phyloP scores from a whole-genome alignment of 2,797 vertebrate genomes.

The Sebastes wilsoni region DNA sequence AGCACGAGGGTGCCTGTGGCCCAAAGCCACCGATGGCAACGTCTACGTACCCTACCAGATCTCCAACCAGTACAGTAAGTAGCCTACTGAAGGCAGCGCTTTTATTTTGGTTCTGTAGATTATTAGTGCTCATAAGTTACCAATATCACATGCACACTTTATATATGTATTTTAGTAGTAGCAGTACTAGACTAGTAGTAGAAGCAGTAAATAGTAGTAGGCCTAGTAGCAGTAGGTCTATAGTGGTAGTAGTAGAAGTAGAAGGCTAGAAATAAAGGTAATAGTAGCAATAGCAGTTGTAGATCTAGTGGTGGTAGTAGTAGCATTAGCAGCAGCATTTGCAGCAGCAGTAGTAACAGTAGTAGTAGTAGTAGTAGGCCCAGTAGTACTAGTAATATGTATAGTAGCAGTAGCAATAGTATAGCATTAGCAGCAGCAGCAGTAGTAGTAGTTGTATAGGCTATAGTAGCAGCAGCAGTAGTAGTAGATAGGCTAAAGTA shows the following conservation, averaged over 20 bases:
- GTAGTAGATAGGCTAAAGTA: neutral
- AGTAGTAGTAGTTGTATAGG: no score
- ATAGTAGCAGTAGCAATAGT: no score
- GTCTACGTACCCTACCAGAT: slow-evolving; percentile 74
- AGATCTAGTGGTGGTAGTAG: neutral
- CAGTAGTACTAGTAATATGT: no score
- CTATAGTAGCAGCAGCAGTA: no score
- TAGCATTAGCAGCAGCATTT: no score
- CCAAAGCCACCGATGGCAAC: slow-evolving; percentile 50
- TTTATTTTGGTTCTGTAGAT: no score
- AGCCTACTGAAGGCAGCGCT: no score
- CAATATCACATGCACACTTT: no score
- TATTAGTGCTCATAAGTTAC: neutral
- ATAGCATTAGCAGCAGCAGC: no score
- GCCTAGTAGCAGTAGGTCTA: rapidly evolving
- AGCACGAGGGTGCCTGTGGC: slow-evolving; percentile 65
- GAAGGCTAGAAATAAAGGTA: no score
- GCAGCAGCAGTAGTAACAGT: no score
- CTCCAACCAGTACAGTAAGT: slow-evolving; percentile 66
- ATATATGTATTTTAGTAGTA: neutral
- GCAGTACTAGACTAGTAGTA: neutral
- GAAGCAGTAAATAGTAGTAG: neutral
- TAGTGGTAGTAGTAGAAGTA: neutral
- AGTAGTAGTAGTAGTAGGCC: no score
- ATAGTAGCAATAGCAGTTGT: neutral